Base-by-base conservation (phyloP, 2,113 vertebrate genomes). In the Erpornis zantholeuca region DNA sequence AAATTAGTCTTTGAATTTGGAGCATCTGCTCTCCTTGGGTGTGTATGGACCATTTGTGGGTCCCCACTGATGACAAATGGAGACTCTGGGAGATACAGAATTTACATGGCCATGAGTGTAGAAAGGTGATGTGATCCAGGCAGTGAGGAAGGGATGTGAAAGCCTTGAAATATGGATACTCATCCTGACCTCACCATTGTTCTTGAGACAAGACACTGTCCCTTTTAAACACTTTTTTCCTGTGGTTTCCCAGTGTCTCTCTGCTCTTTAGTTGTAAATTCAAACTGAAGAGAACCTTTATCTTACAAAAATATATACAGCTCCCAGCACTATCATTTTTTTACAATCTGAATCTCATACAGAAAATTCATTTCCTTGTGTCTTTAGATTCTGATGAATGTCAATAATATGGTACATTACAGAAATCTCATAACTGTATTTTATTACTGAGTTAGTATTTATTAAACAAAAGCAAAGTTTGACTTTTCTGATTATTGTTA, bases 401-500 rank as follows among this genome's bases (percentile, higher is more conserved):
- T 87, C 57, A 84, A n/a, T 57, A 82, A 29, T 21, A 42, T 0
- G 0, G 4, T 33, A 25, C 23, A 8, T 82, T 42, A 42, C 4
- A 27, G 44, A 86, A 92, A 80, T 66, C 29, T 66, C 15, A 2
- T 47, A 73, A 42, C 21, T 71, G 3, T 27, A 52, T 77, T 57
- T n/a, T 61, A 54, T 83, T 86, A 78, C 27, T 54, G 40, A 80
- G 38, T 29, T 75, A 28, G 25, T 33, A 72, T 95, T 82, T 82
- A 69, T 88, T 92, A 90, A 93, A 82, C 69, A 89, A 91, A 84
- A 92, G 2, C 8, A 44, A 82, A 65, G 12, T n/a, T 45, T 72
- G 57, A 75, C 54, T 87, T 40, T 77, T 61, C 47, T 87, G 61
- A 65, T 87, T 68, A 36, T 56, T 94, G 53, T 35, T 72, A 76